Percentiles rank a stretch among this genome's conserved stretches.
phyloP scores from a whole-genome alignment of 2,888 invertebrate species.

The Melipona bicolor region DNA sequence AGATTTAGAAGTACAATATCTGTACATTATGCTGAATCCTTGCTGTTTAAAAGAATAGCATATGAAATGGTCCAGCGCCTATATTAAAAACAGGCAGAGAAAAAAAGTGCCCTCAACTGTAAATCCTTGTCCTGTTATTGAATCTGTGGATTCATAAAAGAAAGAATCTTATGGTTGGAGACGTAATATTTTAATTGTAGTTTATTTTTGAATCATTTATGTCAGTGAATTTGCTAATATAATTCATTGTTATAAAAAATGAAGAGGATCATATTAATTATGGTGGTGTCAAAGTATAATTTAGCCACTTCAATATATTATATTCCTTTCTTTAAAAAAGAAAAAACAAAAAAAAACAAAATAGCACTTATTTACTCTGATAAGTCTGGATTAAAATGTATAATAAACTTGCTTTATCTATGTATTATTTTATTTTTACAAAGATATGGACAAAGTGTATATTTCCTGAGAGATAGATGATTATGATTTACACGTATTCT shows the following conservation, averaged over 20 bases:
- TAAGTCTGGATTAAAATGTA: slow-evolving; percentile 71
- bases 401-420: slow-evolving; percentile 75
- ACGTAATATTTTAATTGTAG: slow-evolving; percentile 62
- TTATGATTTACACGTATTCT: slow-evolving; percentile 63
- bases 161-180: slow-evolving; percentile 53
- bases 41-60: slow-evolving; percentile 70
- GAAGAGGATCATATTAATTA: slow-evolving; percentile 63
- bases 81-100: slow-evolving; percentile 72
- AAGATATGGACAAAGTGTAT: slow-evolving; percentile 77
- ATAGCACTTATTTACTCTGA: slow-evolving; percentile 67
- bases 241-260: slow-evolving; percentile 59
- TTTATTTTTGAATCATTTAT: slow-evolving; percentile 67
- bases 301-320: slow-evolving; percentile 73
- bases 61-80: slow-evolving; percentile 72
- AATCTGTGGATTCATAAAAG: slow-evolving; percentile 59
- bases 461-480: slow-evolving; percentile 72
- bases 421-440: slow-evolving; percentile 73
- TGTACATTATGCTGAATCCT: slow-evolving; percentile 72
- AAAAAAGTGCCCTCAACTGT: slow-evolving; percentile 73
- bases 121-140: slow-evolving; percentile 68
- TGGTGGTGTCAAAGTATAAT: slow-evolving; percentile 71
- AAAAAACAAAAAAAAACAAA: slow-evolving; percentile 56
- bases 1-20: slow-evolving; percentile 72
- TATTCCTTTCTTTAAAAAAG: slow-evolving; percentile 59
- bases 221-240: slow-evolving; percentile 40